Base-by-base conservation (phyloP, 2,113 vertebrate species). In the Tor tambroides region DNA sequence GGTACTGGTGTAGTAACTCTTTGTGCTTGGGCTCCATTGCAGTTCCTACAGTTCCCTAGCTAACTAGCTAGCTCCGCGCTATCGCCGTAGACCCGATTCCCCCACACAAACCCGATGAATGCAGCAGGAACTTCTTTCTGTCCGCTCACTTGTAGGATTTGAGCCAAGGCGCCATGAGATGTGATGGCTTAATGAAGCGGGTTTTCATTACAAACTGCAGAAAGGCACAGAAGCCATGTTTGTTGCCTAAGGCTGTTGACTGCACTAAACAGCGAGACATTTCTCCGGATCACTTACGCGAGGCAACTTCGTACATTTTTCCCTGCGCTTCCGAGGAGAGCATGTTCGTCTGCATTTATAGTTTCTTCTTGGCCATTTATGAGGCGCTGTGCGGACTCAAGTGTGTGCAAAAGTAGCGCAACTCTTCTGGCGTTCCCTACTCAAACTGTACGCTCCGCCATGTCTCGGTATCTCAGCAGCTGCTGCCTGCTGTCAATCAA, bases 11-110 rank as follows among this genome's bases (percentile, higher is more conserved):
- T 65, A 98, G 95, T 95, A 98, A 96, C 96, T 98, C 97, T 95
- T 96, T 96, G 95, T 97, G 97, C 94, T 96, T 97, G 51, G 97
- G 97, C 95, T 99, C 98, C 98, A 99, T 99, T 93, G 95, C 95
- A 91, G 86, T 87, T 83, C 84, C 90, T 88, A 89, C 92, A 94
- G 92, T 93, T 93, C 94, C 92, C 91, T 93, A 93, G 94, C 95
- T 94, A 93, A 88, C 86, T 88, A 87, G 94, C 93, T 95, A 95
- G 92, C 92, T 90, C 51, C 32, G 43, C 87, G 90, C 69, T 87
- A 89, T 87, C 84, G 87, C 92, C 90, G 87, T 59, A 67, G 89
- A 90, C 92, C 91, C 92, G 91, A 91, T 93, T 93, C 91, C 77
- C 77, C 89, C 80, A 78, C 89, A 74, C 83, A 80, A 86, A 61